Evolutionary conservation across 2,888 invertebrate species (phyloP), one percentile per base, ranked within the genome.

Genomic region (Megalurothrips usitatus): DNA sequence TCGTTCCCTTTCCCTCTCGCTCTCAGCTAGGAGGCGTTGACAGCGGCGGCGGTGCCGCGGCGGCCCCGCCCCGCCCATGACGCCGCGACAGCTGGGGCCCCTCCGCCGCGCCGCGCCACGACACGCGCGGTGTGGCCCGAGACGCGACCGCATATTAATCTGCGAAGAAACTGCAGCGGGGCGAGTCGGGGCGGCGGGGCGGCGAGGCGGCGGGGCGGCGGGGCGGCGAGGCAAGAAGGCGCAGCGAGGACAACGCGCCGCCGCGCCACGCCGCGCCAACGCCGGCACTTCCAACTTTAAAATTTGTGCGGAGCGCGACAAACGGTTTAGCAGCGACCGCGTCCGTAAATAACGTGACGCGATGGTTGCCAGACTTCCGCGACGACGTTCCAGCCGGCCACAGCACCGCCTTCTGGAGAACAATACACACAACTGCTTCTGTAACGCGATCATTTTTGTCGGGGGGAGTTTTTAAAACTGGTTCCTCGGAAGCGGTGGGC

Each of bases 61-160:
- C 34, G 34, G 34, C 68, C 68, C 23, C 68, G 68, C 68, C 68
- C 23, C 68, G 68, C 68, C 68, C 68, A 26, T 75, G 68, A 75
- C 23, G 68, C 68, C 26, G 68, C 68, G 68, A 75, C 68, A 75
- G 68, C 68, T 75, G 68, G 68, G 68, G 26, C 68, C 68, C 68
- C 8, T 8, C 9, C 23, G 12, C 23, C 68, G 10, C 26, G 23
- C 23, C 23, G 68, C 68, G 23, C 68, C 68, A 26, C 68, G 68
- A 8, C 68, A 19, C 19, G 34, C 58, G 58, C 58, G 58, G 17
- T 58, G 58, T 19, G 17, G 19, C 17, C 12, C 68, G 26, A 75
- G 68, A 75, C 68, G 68, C 58, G 26, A 11, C 68, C 68, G 68
- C 68, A 75, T 75, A 75, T 75, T 75, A 75, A 75, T 75, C 68